Percentiles rank a stretch among this genome's conserved stretches.
Conservation (phyloP, 2,797 vertebrate genomes). For the Sternarchorhynchus goeldii region DNA sequence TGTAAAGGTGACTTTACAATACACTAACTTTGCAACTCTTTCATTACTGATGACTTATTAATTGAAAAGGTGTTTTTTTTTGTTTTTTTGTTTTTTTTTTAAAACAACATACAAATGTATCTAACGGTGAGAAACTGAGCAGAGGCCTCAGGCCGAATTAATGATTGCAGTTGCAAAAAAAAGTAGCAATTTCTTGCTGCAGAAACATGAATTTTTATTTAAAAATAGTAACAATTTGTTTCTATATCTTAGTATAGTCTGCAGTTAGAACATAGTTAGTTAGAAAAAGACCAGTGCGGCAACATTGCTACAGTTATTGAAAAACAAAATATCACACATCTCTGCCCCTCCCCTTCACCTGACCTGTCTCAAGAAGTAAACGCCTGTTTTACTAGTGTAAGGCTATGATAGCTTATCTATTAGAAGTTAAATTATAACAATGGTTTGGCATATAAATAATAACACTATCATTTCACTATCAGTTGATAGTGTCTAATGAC, state of each 20-base stretch:
- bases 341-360: slow-evolving; percentile 57
- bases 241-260: slow-evolving; percentile 74
- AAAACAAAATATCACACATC: slow-evolving; percentile 55
- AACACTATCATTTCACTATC: slow-evolving; percentile 63
- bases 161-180: background rate
- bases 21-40: too few species aligned
- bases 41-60: too few species aligned
- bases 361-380: slow-evolving; percentile 55
- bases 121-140: too few species aligned
- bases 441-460: slow-evolving; percentile 77
- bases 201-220: slow-evolving; percentile 68
- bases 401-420: slow-evolving; percentile 73
- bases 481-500: slow-evolving; percentile 58
- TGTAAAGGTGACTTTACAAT: too few species aligned
- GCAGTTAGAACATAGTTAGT: slow-evolving; percentile 77
- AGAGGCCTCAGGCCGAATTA: background rate
- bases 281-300: slow-evolving; percentile 75
- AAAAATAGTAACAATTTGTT: slow-evolving; percentile 74
- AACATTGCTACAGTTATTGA: slow-evolving; percentile 75
- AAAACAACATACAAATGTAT: too few species aligned
- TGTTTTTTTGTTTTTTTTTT: too few species aligned
- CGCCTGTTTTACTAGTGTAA: slow-evolving; percentile 67
- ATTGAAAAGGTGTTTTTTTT: too few species aligned
- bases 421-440: slow-evolving; percentile 71
- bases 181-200: background rate